Evolutionary conservation across 1,140 invertebrate genomes (phyloP).

Genomic region (Microplitis mediator): DNA sequence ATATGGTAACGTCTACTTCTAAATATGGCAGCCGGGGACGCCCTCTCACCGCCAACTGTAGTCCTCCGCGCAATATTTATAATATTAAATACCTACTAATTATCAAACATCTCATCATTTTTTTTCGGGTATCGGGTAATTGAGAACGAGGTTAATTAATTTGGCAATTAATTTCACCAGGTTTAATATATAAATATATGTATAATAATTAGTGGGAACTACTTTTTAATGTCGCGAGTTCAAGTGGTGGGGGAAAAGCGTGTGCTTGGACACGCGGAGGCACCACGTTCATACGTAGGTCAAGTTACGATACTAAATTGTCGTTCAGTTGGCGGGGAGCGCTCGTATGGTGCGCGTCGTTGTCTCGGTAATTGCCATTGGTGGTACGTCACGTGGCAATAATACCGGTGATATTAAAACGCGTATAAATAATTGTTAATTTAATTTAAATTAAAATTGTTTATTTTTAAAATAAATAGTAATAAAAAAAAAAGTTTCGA

Average conservation of each 20-base stretch:
- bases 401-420: constrained; percentile 4
- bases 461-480: too few species aligned
- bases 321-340: constrained; percentile 56
- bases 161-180: neutral
- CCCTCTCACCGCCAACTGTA: constrained; percentile 64
- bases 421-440: neutral
- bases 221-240: constrained; percentile 39
- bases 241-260: constrained; percentile 38
- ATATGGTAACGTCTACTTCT: constrained; percentile 75
- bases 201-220: constrained; percentile 39
- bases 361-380: constrained; percentile 44
- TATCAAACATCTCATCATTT: neutral
- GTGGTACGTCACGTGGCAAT: constrained; percentile 52
- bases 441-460: too few species aligned
- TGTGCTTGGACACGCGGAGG: constrained; percentile 53
- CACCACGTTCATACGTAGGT: constrained; percentile 59
- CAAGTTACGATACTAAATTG: constrained; percentile 52
- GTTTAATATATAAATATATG: neutral
- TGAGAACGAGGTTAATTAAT: neutral
- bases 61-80: constrained; percentile 51
- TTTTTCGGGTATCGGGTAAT: neutral
- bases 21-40: constrained; percentile 73
- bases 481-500: neutral
- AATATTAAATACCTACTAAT: neutral
- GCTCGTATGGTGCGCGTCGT: constrained; percentile 52